Evolutionary conservation across 2,113 vertebrate species (phyloP), one percentile per base, ranked within the genome.

Genomic region (Sorex araneus): DNA sequence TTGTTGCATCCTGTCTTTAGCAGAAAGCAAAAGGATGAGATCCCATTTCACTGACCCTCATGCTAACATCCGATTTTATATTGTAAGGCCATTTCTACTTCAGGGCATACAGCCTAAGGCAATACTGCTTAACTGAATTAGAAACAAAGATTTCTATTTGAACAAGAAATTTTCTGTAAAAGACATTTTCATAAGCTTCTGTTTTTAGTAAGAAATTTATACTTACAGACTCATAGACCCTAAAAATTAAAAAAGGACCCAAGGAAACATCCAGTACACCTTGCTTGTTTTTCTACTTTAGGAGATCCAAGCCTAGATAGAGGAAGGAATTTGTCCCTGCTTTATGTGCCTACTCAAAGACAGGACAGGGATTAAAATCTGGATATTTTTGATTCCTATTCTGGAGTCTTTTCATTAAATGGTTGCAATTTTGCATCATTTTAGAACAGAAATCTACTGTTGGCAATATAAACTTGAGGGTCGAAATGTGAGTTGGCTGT

Each of bases 121-220:
- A 85, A 74, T 80, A 34, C 3, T 85, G 66, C 83, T 83, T 92
- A 88, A 64, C 32, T 79, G 71, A 94, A 83, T 78, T 81, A 83
- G 70, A 93, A 92, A 90, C 60, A 89, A 92, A 75, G 27, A 75
- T 32, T 92, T 94, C 67, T 89, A 89, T 94, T 94, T 75, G 87
- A 94, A 82, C 16, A 78, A 92, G 79, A 92, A 95, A 71, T 88
- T 94, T 23, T 92, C 7, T 79, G 36, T 89, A 92, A 92, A 86
- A 76, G 57, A 86, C 86, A 40, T 9, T 91, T 94, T 91, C 28
- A 85, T 50, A 83, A 67, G 6, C 4, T 45, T 86, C n/a, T 83
- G 50, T 40, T 92, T 87, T 94, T 71, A 89, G 34, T 43, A 92
- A 67, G 27, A 92, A 90, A 79, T 78, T 15, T 93, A 45, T 70